phyloP scores from a whole-genome alignment of 2,113 vertebrate species.

The Hucho hucho region DNA sequence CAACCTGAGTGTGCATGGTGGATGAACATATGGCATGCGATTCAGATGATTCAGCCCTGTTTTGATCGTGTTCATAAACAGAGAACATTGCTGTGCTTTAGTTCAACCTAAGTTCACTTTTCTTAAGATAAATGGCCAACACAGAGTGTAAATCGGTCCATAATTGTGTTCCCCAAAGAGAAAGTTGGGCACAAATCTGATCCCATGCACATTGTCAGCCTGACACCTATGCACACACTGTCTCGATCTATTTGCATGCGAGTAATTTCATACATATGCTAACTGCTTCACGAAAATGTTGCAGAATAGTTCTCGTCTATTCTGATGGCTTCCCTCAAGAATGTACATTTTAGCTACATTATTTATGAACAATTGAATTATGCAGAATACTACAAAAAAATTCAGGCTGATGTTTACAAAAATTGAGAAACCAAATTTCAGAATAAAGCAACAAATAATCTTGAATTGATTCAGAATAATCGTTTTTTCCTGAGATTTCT shows the following conservation, averaged over 20 bases:
- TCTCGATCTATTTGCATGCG: constrained; percentile 39
- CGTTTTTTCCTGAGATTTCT: not conserved
- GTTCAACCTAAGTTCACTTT: constrained; percentile 63
- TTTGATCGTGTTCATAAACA: constrained; percentile 63
- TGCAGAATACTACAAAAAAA: not conserved
- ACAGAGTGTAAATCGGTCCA: constrained; percentile 59
- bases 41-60: constrained; percentile 41
- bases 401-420: not conserved
- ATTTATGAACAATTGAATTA: not conserved
- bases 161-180: constrained; percentile 53
- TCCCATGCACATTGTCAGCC: constrained; percentile 31
- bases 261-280: constrained; percentile 28
- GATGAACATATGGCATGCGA: constrained; percentile 65
- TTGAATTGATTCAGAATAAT: not conserved
- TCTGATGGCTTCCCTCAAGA: not conserved
- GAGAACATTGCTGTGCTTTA: constrained; percentile 56
- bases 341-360: not conserved
- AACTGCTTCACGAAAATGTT: not conserved
- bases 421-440: not conserved
- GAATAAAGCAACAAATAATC: not conserved
- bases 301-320: constrained; percentile 1
- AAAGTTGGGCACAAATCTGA: constrained; percentile 40
- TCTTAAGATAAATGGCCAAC: constrained; percentile 54
- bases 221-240: constrained; percentile 45
- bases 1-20: constrained; percentile 52